Evolutionary conservation across 1,140 invertebrate species (phyloP), one percentile per base, ranked within the genome.

Genomic region (Macrobrachium rosenbergii): DNA sequence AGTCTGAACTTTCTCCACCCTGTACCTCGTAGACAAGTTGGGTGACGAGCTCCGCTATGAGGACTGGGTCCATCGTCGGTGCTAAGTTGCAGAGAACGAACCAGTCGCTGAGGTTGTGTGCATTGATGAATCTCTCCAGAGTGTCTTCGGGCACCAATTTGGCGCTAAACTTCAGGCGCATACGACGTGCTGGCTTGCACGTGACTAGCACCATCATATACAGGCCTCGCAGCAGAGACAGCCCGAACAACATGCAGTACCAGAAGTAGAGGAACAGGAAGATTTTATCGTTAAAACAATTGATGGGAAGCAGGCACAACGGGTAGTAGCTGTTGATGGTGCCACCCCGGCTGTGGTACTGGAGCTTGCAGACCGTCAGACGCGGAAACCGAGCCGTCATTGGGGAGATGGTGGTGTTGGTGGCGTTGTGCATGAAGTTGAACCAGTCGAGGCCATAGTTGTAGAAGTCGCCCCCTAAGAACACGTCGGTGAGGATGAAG

Each of bases 241-340:
- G 77, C 7, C 89, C 89, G 80, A 90, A 90, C 28, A 90, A 79
- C 86, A 88, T 81, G 67, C 87, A 88, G 64, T 90, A 90, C 89
- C 89, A 90, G 81, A 90, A 90, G 82, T 90, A 90, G 43, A 90
- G 82, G 83, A 90, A 90, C 62, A 90, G 82, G 84, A 90, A 90
- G 21, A 90, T 90, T 76, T 90, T 90, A 72, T 88, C 87, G 43
- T 90, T 90, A 79, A 90, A 90, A 64, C 89, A 90, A 78, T 90
- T 90, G 83, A 90, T 90, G 11, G 89, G 89, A 0, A 90, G 84
- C 45, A 90, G 87, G 67, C 89, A 90, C 28, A 90, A 83, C n/a
- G 89, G 89, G 60, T 90, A 90, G 83, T 88, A 90, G 72, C 87
- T 88, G 89, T 90, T 90, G 83, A 90, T 90, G 59, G 89, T 88